Percentiles rank a stretch among this genome's conserved stretches.
phyloP scores from a whole-genome alignment of 2,113 vertebrate species.

The Pavo muticus region DNA sequence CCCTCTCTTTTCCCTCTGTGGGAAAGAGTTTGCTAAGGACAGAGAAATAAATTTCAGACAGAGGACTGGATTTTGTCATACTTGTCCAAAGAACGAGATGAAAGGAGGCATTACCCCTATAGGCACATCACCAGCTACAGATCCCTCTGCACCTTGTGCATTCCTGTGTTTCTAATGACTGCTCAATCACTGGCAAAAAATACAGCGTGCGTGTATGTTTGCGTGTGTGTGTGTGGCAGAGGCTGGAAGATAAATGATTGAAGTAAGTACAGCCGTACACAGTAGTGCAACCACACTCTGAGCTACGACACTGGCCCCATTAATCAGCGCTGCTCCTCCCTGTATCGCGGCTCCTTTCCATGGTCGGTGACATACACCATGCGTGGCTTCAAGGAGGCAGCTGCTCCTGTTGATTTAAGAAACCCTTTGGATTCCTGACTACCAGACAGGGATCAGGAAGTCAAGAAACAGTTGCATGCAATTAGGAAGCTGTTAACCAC shows the following conservation, averaged over 20 bases:
- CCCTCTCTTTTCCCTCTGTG: background rate
- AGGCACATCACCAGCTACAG: background rate
- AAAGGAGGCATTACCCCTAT: background rate
- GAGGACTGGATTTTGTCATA: background rate
- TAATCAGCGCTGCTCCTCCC: constrained; percentile 44
- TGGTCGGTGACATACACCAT: constrained; percentile 57
- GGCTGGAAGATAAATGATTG: constrained; percentile 40
- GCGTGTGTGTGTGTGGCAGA: background rate
- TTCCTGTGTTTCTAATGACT: background rate
- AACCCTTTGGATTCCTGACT: constrained; percentile 44
- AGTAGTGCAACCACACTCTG: constrained; percentile 53
- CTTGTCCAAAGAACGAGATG: background rate
- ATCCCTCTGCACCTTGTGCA: background rate
- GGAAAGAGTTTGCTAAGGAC: background rate
- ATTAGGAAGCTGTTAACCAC: constrained; percentile 55
- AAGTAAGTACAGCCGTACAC: constrained; percentile 20
- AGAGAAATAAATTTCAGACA: background rate
- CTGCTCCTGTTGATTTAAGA: constrained; percentile 69
- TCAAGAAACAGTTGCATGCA: constrained; percentile 28
- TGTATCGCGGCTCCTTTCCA: constrained; percentile 33
- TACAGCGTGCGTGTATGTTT: background rate
- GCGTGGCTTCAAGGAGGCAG: constrained; percentile 61
- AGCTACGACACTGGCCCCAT: constrained; percentile 57
- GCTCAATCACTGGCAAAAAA: background rate
- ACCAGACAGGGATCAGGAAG: constrained; percentile 59